A percentile compares a stretch with the other conserved stretches of the same genome.
Conservation (phyloP, 2,888 invertebrate species). For the Cataglyphis altisquamis region DNA sequence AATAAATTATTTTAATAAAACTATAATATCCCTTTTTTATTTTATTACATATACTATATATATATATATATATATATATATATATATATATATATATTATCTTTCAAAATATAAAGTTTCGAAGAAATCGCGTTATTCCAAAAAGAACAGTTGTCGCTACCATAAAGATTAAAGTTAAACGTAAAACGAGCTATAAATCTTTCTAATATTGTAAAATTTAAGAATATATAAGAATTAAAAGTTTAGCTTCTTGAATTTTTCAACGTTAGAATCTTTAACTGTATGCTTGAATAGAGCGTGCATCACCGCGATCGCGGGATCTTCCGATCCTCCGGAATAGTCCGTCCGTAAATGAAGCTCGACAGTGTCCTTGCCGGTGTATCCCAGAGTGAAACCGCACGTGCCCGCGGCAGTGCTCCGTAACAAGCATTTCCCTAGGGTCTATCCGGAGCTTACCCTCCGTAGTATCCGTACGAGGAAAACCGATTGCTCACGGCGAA, state of each 20-base stretch:
- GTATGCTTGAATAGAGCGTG: background rate
- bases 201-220: background rate
- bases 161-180: background rate
- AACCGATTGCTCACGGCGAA: conserved; percentile 60
- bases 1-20: background rate
- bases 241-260: background rate
- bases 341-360: conserved; percentile 44
- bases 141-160: background rate
- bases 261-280: background rate
- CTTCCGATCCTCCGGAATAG: conserved; percentile 21
- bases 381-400: conserved; percentile 55
- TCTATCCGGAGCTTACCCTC: conserved; percentile 50
- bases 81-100: background rate
- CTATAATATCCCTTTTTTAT: background rate
- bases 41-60: too few species aligned
- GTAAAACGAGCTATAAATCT: background rate
- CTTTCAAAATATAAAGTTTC: background rate
- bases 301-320: background rate
- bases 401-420: conserved; percentile 52
- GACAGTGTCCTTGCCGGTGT: conserved; percentile 37
- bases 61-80: background rate
- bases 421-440: conserved; percentile 56
- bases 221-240: background rate
- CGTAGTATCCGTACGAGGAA: conserved; percentile 41
- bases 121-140: background rate